A percentile compares a stretch with the other conserved stretches of the same genome.
Evolutionary conservation across 2,113 vertebrate genomes (phyloP).

Genomic region (Festucalex cinctus): DNA sequence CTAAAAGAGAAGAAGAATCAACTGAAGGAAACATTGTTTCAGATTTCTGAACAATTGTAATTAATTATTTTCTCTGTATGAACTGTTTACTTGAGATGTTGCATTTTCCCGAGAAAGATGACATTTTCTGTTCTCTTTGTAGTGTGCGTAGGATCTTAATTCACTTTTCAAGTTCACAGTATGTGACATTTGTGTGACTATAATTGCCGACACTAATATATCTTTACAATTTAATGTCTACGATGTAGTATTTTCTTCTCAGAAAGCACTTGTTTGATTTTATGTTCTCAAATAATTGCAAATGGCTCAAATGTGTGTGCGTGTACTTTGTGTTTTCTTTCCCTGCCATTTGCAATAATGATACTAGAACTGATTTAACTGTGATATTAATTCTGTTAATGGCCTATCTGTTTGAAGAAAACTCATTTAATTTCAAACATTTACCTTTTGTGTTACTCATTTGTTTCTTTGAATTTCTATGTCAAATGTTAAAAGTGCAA

Average conservation of each 20-base stretch:
- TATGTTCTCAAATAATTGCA: neutral
- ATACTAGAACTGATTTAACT: neutral
- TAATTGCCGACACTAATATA: neutral
- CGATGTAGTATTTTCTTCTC: neutral
- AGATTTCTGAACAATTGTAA: slow-evolving; percentile 69
- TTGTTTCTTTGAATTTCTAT: neutral
- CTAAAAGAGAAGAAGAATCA: slow-evolving; percentile 68
- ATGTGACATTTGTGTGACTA: neutral
- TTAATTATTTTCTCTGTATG: slow-evolving; percentile 22
- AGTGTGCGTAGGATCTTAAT: slow-evolving; percentile 5
- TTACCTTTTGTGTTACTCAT: neutral
- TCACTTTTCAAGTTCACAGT: neutral
- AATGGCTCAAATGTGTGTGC: neutral
- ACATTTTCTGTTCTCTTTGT: neutral
- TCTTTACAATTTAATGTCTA: neutral
- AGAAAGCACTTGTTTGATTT: neutral
- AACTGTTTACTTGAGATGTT: neutral
- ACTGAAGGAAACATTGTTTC: slow-evolving; percentile 54
- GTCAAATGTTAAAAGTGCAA: neutral
- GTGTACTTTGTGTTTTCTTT: neutral
- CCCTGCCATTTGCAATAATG: neutral
- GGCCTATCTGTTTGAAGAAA: neutral
- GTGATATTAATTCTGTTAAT: neutral
- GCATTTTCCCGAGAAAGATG: neutral
- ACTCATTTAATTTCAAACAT: neutral